A percentile compares a stretch with the other conserved stretches of the same genome.
phyloP scores from a whole-genome alignment of 2,888 invertebrate species.

The Melikaiella ostensackeni region DNA sequence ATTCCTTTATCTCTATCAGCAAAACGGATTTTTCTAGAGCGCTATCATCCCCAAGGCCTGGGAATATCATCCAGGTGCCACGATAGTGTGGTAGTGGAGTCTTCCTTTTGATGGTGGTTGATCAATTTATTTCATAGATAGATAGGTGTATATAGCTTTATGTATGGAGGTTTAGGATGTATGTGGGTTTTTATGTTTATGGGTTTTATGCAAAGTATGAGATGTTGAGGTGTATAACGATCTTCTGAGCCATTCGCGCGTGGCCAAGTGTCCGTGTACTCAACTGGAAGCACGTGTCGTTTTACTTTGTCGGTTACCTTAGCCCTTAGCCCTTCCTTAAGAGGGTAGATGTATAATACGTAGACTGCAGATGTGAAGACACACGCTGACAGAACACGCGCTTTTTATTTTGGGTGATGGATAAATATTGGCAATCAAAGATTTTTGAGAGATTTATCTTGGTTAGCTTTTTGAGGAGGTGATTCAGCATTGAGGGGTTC shows the following conservation, averaged over 20 bases:
- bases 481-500: no score
- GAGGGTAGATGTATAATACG: neutral
- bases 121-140: slow-evolving; percentile 26
- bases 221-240: neutral
- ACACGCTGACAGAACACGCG: slow-evolving; percentile 29
- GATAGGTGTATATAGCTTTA: neutral
- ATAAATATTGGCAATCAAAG: slow-evolving; percentile 1
- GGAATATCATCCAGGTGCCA: slow-evolving; percentile 60
- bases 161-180: neutral
- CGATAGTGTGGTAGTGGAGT: neutral
- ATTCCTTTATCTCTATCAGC: slow-evolving; percentile 1
- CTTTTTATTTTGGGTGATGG: slow-evolving; percentile 4
- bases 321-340: slow-evolving; percentile 4
- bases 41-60: slow-evolving; percentile 47
- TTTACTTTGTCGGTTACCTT: slow-evolving; percentile 2
- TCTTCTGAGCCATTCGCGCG: slow-evolving; percentile 26
- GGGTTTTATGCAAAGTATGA: slow-evolving; percentile 25
- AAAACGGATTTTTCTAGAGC: slow-evolving; percentile 46
- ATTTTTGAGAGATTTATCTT: neutral
- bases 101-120: slow-evolving; percentile 7
- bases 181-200: neutral
- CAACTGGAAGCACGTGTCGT: slow-evolving; percentile 35
- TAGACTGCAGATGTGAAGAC: neutral
- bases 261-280: slow-evolving; percentile 10
- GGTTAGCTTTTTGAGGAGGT: neutral